Conservation (phyloP, 2,797 vertebrate genomes). For the Bradypodion ventrale region DNA sequence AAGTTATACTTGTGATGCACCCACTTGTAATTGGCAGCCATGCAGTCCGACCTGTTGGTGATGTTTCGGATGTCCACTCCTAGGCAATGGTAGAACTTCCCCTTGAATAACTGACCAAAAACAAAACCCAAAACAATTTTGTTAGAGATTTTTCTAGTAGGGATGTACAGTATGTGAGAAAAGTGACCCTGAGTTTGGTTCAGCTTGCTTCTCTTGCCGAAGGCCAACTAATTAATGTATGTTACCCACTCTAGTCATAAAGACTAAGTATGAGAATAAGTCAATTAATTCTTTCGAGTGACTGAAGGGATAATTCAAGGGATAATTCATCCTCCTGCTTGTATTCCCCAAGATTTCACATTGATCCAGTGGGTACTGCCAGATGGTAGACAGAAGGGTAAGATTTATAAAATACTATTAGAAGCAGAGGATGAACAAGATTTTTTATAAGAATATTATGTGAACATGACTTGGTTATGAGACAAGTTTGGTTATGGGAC, state of each 20-base stretch:
- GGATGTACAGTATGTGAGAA: background rate
- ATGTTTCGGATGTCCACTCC: constrained; percentile 93
- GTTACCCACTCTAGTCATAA: background rate
- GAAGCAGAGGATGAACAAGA: too few relatives aligned
- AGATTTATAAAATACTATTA: too few relatives aligned
- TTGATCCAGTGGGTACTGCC: background rate
- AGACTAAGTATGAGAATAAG: background rate
- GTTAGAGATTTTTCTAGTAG: constrained; percentile 38
- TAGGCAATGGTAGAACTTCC: constrained; percentile 96
- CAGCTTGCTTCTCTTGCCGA: too few relatives aligned
- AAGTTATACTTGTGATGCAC: constrained; percentile 99
- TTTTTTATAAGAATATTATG: too few relatives aligned
- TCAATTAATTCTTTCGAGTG: too few relatives aligned
- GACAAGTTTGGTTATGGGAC: too few relatives aligned
- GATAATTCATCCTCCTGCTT: too few relatives aligned
- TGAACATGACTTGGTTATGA: too few relatives aligned
- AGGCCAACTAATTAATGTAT: background rate
- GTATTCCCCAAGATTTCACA: too few relatives aligned
- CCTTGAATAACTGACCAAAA: constrained; percentile 91
- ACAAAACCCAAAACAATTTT: constrained; percentile 6
- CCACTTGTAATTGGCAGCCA: constrained; percentile 95
- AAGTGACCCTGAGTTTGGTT: background rate
- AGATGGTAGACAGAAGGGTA: too few relatives aligned
- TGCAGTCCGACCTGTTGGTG: constrained; percentile 94
- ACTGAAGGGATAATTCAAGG: too few relatives aligned